These are phyloP conservation scores for Drosophila virilis DNA, from an alignment of 1,140 invertebrate genomes.

Conservation along the genomic window DNA sequence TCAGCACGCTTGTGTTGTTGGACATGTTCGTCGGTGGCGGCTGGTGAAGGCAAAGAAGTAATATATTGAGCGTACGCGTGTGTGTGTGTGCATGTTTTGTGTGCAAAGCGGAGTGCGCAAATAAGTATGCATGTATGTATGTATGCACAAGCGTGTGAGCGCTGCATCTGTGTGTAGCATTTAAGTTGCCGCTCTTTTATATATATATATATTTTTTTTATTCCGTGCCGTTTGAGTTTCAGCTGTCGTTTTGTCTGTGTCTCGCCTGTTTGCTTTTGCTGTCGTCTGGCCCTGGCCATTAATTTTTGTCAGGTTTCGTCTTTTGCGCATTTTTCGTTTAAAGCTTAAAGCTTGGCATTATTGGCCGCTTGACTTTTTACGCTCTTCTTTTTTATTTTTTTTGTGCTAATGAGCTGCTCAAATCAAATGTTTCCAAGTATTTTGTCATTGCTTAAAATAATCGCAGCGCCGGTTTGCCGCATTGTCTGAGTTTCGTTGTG, in stretches of 20 bases:
- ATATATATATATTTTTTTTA: constrained; percentile 21
- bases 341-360: constrained; percentile 68
- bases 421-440: constrained; percentile 54
- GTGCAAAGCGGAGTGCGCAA: constrained; percentile 71
- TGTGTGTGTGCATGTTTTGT: constrained; percentile 43
- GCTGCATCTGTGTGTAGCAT: constrained; percentile 52
- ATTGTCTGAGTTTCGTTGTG: constrained; percentile 13
- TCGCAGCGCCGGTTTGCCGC: constrained; percentile 12
- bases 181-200: constrained; percentile 74
- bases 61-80: constrained; percentile 42
- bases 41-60: constrained; percentile 51
- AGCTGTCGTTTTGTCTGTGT: constrained; percentile 58
- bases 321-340: constrained; percentile 51
- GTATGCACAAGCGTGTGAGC: constrained; percentile 18
- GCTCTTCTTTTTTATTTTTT: constrained; percentile 4
- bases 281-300: constrained; percentile 34
- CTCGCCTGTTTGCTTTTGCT: constrained; percentile 56
- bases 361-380: constrained; percentile 15
- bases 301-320: constrained; percentile 44
- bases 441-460: constrained; percentile 74
- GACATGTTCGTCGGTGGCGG: constrained; percentile 25
- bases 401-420: constrained; percentile 59
- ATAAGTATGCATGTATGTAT: constrained; percentile 50
- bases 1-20: constrained; percentile 58
- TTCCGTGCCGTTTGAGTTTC: constrained; percentile 50